Base-by-base conservation (phyloP, 2,113 vertebrate genomes). In the Hemicordylus capensis region DNA sequence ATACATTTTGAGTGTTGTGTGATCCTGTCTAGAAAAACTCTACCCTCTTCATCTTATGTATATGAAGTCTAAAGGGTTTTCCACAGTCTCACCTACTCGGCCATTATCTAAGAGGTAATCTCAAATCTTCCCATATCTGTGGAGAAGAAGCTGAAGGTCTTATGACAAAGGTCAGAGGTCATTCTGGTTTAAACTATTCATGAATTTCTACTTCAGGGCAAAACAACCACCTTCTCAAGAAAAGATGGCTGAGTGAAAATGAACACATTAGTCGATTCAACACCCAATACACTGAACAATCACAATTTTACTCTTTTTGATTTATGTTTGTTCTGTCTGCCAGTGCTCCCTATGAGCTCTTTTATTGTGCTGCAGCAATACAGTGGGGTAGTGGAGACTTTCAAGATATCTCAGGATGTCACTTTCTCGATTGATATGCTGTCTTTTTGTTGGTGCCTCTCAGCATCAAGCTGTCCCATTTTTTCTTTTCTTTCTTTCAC, bases 181-280 rank as follows among this genome's bases (percentile, higher is more conserved):
- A 74, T 63, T 73, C 31, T 61, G 39, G 69, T 48, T 74, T 72
- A 61, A 72, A 44, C 67, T 80, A 70, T 85, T 54, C 42, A 70
- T 42, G 26, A 15, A 51, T 80, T 72, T 73, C 84, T 85, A 44
- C 84, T 85, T 72, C 67, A 73, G 67, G 76, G 42, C 54, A 80
- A 85, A 85, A 80, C 66, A 73, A 39, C 63, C 48, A 61, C 58
- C 67, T 85, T 59, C 67, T n/a, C 26, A 61, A 51, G 66, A 61
- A 73, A 85, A 79, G 42, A 85, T 51, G 76, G 66, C 66, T 79
- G 66, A 17, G 31, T 79, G 54, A 80, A 80, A 85, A 80, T 73
- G 66, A 85, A 79, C 66, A 85, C 44, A 63, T 85, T 73, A 73
- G 76, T 72, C 37, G 76, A 63, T 42, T 79, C 63, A 67, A 85